Base-by-base conservation (phyloP, 1,140 invertebrate species). In the Diabrotica virgifera region DNA sequence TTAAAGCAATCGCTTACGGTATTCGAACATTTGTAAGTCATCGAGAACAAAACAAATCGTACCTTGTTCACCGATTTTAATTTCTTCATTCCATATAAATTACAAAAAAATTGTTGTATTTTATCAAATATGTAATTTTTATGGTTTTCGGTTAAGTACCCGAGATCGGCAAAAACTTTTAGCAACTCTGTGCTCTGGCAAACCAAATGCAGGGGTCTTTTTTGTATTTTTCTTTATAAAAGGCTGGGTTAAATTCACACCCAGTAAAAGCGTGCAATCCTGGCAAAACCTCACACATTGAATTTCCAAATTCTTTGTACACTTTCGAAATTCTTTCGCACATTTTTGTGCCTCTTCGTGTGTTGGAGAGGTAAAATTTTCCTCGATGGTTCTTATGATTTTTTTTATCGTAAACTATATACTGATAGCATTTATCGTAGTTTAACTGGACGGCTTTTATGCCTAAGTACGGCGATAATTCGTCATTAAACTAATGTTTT, bases 241-340 rank as follows among this genome's bases (percentile, higher is more conserved):
- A 66, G 10, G 59, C 58, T 38, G 77, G 78, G 68, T 79, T 80
- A 62, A 70, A 80, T 63, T 80, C 79, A 68, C 79, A 80, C 37
- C 79, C 77, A n/a, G 77, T 81, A 0, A 80, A 65, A 8, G 77
- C 77, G 69, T 80, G 79, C 51, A 80, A 66, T 66, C 64, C 64
- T 66, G 64, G 59, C 40, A 66, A 62, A 66, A 51, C 61, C 51
- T 59, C 12, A 62, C 64, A 66, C n/a, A n/a, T n/a, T n/a, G n/a
- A n/a, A n/a, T n/a, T n/a, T n/a, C n/a, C n/a, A n/a, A n/a, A n/a
- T n/a, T n/a, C n/a, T n/a, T n/a, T n/a, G n/a, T n/a, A n/a, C n/a
- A n/a, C 59, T n/a, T n/a, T n/a, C n/a, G n/a, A n/a, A n/a, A n/a
- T n/a, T n/a, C n/a, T n/a, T n/a, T n/a, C n/a, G n/a, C n/a, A n/a